Evolutionary conservation across 1,140 invertebrate genomes (phyloP).

Genomic region (Ptiloglossa arizonensis): DNA sequence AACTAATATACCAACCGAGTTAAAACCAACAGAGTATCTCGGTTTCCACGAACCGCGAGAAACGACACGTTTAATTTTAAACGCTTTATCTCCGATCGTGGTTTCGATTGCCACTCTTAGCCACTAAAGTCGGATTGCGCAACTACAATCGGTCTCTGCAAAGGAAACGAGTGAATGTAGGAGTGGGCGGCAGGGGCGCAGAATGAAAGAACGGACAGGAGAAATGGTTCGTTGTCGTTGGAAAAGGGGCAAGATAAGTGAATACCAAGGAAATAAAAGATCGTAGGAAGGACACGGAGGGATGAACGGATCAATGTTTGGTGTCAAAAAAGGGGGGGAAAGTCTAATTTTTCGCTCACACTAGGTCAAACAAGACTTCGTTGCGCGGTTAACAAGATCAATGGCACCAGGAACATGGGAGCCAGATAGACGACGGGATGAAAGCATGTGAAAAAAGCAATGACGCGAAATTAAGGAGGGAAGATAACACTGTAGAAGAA

Average conservation of each 20-base stretch:
- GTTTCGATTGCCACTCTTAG: neutral
- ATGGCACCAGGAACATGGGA: neutral
- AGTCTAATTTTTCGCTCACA: constrained; percentile 6
- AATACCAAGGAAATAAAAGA: constrained; percentile 13
- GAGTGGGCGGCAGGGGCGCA: neutral
- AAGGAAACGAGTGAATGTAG: neutral
- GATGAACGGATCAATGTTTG: constrained; percentile 1
- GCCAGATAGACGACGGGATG: neutral
- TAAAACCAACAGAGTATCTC: neutral
- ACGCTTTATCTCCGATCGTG: neutral
- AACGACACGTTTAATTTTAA: neutral
- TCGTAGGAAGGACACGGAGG: neutral
- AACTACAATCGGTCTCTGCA: neutral
- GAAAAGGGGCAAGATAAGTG: constrained; percentile 14
- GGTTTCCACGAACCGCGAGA: too few relatives aligned
- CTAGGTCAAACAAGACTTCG: neutral
- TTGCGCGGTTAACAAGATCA: constrained; percentile 3
- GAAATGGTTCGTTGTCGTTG: neutral
- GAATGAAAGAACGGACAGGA: neutral
- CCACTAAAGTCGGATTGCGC: neutral
- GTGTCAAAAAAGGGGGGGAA: neutral
- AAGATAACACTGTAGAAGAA: neutral
- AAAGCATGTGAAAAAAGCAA: neutral
- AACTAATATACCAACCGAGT: too few relatives aligned
- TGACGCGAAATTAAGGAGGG: neutral